A percentile compares a stretch with the other conserved stretches of the same genome.
These are phyloP conservation scores for Thermophis baileyi DNA, from an alignment of 2,113 vertebrate species.

Conservation along the genomic window DNA sequence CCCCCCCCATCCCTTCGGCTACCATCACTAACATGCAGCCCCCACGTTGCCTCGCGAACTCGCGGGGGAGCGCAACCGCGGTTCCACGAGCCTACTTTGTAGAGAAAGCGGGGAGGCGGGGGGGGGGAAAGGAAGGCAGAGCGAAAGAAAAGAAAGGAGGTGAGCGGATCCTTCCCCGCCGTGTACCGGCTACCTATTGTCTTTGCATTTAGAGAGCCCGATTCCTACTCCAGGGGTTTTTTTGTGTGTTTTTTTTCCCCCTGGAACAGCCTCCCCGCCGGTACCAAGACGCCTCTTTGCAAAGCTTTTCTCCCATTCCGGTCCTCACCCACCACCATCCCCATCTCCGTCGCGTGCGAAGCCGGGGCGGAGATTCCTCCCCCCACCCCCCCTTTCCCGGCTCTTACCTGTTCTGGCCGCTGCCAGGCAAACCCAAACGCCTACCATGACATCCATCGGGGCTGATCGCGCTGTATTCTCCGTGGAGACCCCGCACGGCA, in stretches of 20 bases:
- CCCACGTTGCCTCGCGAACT: not conserved
- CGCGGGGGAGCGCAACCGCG: not conserved
- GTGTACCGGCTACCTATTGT: not conserved
- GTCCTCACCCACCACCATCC: not conserved
- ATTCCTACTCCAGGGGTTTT: not conserved
- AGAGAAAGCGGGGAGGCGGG: not conserved
- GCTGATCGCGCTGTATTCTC: conserved; percentile 35
- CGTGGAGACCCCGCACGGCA: conserved; percentile 28
- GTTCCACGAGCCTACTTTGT: not conserved
- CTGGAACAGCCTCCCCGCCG: not conserved
- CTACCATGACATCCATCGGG: conserved; percentile 76
- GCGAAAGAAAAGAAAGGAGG: not conserved
- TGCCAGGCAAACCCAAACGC: conserved; percentile 74
- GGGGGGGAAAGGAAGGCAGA: not conserved
- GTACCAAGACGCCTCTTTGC: not conserved
- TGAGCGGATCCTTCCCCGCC: not conserved
- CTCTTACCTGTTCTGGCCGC: conserved; percentile 78
- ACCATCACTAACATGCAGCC: not conserved
- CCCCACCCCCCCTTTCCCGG: not conserved
- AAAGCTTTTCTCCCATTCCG: not conserved
- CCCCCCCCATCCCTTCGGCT: not conserved
- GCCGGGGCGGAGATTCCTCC: not conserved
- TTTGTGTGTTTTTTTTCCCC: no score
- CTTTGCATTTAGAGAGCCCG: not conserved
- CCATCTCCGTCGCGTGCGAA: not conserved